Evolutionary conservation across 2,888 invertebrate species (phyloP), one percentile per base, ranked within the genome.

Genomic region (Clepsis dumicolana): DNA sequence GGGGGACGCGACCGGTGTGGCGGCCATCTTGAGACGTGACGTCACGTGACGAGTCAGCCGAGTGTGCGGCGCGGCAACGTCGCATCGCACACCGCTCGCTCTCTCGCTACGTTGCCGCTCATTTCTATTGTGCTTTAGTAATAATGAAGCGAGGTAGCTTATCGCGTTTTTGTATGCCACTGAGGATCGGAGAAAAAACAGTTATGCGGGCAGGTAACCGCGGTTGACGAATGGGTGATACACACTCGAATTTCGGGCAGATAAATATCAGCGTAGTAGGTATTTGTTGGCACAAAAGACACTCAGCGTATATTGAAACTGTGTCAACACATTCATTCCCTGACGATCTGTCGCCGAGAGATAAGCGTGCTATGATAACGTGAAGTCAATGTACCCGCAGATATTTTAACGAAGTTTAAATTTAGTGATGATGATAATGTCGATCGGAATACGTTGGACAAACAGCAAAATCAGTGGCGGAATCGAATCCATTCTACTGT

Each of bases 11-110:
- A 87, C 88, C 90, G 89, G 89, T 87, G 81, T 84, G 89, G 91
- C 93, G 89, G 93, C 93, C 93, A 93, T 93, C 92, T 93, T 93
- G 92, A 91, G 93, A 92, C 91, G 91, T 93, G 93, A 93, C 93
- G 93, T 93, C 93, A 93, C 93, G 88, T 92, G 92, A 93, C 93
- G 93, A 92, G 88, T 90, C 89, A 91, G 87, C 88, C 89, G 88
- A 88, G 87, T 86, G 86, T 81, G 86, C 88, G 82, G 86, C 64
- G 80, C 81, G 93, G 92, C 93, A 93, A 93, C 93, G 85, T 84
- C 90, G 91, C 92, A 72, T 72, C 72, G 67, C 75, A 64, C 75
- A 72, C 72, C 74, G 76, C 75, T 64, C 73, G 72, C 75, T 77
- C 78, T 77, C 79, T 75, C 75, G 83, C 88, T 80, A 84, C 84